Evolutionary conservation across 2,113 vertebrate genomes (phyloP), one percentile per base, ranked within the genome.

Genomic region (Aspidoscelis tigris): DNA sequence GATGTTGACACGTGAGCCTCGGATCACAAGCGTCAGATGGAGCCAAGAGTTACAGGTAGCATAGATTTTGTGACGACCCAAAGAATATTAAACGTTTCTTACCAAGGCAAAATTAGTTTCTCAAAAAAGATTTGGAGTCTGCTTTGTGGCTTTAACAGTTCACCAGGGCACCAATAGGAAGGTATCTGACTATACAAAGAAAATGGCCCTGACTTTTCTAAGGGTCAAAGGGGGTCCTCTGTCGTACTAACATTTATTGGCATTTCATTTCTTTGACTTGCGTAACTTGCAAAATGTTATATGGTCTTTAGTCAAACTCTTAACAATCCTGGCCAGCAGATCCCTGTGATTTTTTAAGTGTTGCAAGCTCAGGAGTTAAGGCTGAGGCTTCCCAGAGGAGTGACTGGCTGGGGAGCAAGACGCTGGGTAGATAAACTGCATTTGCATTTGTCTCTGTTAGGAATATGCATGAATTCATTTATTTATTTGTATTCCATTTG

Each of bases 61-160:
- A 26, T 12, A 69, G 50, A 65, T 33, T 33, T 33, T 64, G 33
- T 4, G 39, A 0, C 43, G 70, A 70, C 70, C 64, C 79, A 8
- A 4, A 33, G 21, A 55, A 78, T 70, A 85, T 3, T 74, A 89
- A 86, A 76, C 53, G 11, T 66, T 83, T 76, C 12, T 5, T 83
- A 58, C 33, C 44, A 55, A 80, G 88, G 43, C 64, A 87, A 69
- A 55, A 84, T 47, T 33, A 69, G 2, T 85, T 65, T 79, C 66
- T n/a, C 61, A 85, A 83, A 84, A 76, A 39, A 33, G 88, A 58
- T 82, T 84, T 84, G 80, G 41, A 85, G 65, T 50, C 10, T 70
- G n/a, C 81, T 90, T 47, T 92, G 33, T 84, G 91, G 86, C 91
- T 89, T 90, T 92, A 84, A 75, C 71, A 66, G 41, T 66, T 47